Base-by-base conservation (phyloP, 1,140 invertebrate genomes). In the Apis mellifera region DNA sequence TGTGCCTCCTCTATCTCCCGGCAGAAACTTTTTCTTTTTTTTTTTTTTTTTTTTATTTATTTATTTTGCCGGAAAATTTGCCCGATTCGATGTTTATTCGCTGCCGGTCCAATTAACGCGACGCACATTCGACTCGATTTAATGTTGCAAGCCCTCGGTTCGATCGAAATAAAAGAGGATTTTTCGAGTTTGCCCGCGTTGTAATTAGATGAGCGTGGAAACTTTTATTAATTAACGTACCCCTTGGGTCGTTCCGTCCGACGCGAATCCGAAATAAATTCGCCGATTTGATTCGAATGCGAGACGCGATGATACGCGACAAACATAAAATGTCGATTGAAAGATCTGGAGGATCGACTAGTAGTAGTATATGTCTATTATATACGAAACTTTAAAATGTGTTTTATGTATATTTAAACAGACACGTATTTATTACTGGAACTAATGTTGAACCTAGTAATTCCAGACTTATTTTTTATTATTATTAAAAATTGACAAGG, bases 61-160 rank as follows among this genome's bases (percentile, higher is more conserved):
- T 42, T 5, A 42, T 52, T 69, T 50, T n/a, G 13, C 52, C 54
- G 52, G 54, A 71, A 23, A 55, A 11, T 23, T 55, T 55, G 69
- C 69, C 21, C 69, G 70, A 72, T 55, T 72, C 70, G 26, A 32
- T 72, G 52, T 75, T 75, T 75, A 75, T 75, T 50, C 73, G 23
- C 54, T 57, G 4, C 32, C 32, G 26, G 52, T 4, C 54, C 26
- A 57, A 57, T 72, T 72, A 72, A 72, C 54, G 23, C 52, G 70
- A 72, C 7, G 32, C 42, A 69, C 13, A 21, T 21, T 7, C 42
- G 48, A 26, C 26, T 42, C 70, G 26, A 32, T 72, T 72, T 57
- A 72, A 72, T 57, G 52, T 57, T 57, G 70, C 70, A 9, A 72
- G 23, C 70, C 32, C 70, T n/a, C 32, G 23, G 17, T 55, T 69